Evolutionary conservation across 2,797 vertebrate genomes (phyloP).

Genomic region (Garrulus glandarius): DNA sequence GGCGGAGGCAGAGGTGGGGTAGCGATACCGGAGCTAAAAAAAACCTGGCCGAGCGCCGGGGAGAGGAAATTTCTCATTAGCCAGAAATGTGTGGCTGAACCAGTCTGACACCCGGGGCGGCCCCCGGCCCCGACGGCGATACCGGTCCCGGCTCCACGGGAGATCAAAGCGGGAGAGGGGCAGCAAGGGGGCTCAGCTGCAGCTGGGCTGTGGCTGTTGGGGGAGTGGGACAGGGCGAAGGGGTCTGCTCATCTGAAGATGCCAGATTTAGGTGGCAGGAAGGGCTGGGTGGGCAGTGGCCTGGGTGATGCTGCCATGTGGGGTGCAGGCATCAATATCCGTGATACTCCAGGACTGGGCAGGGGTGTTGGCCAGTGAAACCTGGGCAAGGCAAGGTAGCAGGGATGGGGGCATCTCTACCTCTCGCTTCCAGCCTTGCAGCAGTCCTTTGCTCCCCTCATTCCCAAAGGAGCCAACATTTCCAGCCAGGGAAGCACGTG

Average conservation of each 20-base stretch:
- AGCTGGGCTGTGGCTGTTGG: not conserved
- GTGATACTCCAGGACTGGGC: not conserved
- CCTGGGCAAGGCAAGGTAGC: accelerated
- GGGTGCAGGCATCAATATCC: accelerated
- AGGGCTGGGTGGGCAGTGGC: not conserved
- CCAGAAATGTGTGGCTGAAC: constrained; percentile 60
- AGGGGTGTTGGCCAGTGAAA: accelerated
- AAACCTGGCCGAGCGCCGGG: not conserved
- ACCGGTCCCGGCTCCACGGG: not conserved
- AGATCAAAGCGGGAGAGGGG: not conserved
- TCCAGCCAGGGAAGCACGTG: not conserved
- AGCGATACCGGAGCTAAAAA: constrained; percentile 60
- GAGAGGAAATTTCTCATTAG: constrained; percentile 69
- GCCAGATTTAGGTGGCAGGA: not conserved
- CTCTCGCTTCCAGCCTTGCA: accelerated
- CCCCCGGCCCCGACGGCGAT: not conserved
- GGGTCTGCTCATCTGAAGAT: not conserved
- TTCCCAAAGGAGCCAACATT: not conserved
- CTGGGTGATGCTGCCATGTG: not conserved
- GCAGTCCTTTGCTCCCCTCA: not conserved
- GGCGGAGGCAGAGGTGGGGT: constrained; percentile 42
- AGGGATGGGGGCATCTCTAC: accelerated
- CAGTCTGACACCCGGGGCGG: constrained; percentile 42
- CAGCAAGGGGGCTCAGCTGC: not conserved
- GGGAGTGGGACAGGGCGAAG: not conserved